Conservation (phyloP, 2,113 vertebrate genomes). For the Rousettus leschenaultii region DNA sequence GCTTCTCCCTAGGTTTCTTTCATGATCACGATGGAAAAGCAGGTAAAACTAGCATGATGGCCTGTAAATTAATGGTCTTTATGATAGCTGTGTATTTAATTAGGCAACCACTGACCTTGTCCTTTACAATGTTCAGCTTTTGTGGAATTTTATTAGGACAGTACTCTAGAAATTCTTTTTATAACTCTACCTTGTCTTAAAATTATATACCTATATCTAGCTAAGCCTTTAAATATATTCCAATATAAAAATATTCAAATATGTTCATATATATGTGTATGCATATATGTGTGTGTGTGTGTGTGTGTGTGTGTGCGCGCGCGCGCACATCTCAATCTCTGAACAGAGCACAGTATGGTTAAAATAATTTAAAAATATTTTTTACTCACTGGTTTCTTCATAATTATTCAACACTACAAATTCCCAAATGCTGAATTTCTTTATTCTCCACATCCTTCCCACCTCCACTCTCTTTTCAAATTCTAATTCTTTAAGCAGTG, state of each 20-base stretch:
- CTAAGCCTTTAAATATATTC: neutral
- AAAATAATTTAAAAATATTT: neutral
- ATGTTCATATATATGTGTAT: neutral
- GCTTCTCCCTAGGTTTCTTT: neutral
- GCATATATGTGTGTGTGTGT: too few species aligned
- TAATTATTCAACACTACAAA: neutral
- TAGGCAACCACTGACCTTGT: neutral
- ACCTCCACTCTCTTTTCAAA: neutral
- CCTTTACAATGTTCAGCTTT: neutral
- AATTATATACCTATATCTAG: neutral
- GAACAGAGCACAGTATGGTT: neutral
- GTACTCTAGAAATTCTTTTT: neutral
- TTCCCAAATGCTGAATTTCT: neutral
- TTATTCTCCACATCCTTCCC: neutral
- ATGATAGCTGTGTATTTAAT: neutral
- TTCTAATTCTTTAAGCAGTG: neutral
- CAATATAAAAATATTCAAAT: neutral
- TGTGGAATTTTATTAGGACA: neutral
- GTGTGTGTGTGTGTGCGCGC: too few species aligned
- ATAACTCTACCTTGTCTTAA: neutral
- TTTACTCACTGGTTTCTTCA: conserved; percentile 22
- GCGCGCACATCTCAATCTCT: neutral
- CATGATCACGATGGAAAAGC: neutral
- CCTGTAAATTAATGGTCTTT: neutral
- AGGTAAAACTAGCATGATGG: neutral